Conservation (phyloP, 2,113 vertebrate species). For the Campylorhamphus procurvoides region DNA sequence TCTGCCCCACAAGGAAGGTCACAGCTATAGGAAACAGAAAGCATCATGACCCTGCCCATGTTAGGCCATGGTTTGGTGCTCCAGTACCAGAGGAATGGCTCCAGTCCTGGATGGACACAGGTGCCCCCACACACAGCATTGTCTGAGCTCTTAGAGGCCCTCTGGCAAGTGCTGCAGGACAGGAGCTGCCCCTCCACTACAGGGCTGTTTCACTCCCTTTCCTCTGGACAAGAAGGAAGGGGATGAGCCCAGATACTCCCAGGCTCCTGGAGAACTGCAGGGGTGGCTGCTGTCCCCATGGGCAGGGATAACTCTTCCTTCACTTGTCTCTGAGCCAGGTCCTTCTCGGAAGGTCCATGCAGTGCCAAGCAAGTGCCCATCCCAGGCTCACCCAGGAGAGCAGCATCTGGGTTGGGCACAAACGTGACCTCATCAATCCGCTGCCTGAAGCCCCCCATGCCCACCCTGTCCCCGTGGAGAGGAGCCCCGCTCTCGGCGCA, state of each 20-base stretch:
- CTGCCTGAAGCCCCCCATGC: not conserved
- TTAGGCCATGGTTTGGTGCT: rapidly evolving
- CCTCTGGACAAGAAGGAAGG: not conserved
- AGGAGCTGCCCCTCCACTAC: rapidly evolving
- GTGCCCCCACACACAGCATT: rapidly evolving
- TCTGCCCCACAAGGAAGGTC: not conserved
- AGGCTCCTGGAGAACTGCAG: not conserved
- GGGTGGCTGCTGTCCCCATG: not conserved
- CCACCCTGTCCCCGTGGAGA: rapidly evolving
- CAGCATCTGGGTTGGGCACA: not conserved
- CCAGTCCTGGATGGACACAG: rapidly evolving
- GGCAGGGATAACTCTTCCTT: rapidly evolving
- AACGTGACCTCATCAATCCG: rapidly evolving
- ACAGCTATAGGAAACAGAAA: rapidly evolving
- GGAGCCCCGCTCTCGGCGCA: rapidly evolving
- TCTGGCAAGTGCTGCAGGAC: rapidly evolving
- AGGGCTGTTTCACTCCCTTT: rapidly evolving
- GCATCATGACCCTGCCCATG: rapidly evolving
- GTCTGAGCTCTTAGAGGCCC: rapidly evolving
- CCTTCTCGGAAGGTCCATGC: rapidly evolving
- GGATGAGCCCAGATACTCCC: not conserved
- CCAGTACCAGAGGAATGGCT: rapidly evolving
- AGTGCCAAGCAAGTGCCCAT: rapidly evolving
- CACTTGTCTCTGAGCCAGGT: rapidly evolving
- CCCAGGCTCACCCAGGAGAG: not conserved